Evolutionary conservation across 23 tunicate species (phyloP), one percentile per base, ranked within the genome.

Genomic region (Ciona savignyi): DNA sequence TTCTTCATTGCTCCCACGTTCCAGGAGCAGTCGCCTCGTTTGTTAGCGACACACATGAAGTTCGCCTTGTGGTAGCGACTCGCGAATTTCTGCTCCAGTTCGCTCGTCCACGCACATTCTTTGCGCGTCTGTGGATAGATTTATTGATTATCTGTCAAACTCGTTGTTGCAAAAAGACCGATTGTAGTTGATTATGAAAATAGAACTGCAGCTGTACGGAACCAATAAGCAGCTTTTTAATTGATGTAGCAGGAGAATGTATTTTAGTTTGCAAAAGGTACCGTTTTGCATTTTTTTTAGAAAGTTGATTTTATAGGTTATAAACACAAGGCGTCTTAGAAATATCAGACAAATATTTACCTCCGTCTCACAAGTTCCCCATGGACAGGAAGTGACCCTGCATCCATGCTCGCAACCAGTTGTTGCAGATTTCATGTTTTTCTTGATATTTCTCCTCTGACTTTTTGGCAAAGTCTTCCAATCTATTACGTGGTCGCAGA

Each of bases 401-500:
- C 95, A 87, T 20, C 49, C 51, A 0, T 78, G 51, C 27, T 64
- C 68, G 70, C 95, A 87, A 0, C 65, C 35, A 32, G 29, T n/a
- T 25, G 35, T 60, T 1, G 65, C 67, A 11, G 48, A 35, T 35
- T 78, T 63, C 83, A 87, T 71, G 65, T 87, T 87, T 51, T 73
- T 62, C 20, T 77, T 72, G 25, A 81, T 72, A 61, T 69, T 74
- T 29, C 86, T 74, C 66, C 70, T 76, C 35, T 87, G 78, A 3
- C 31, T 62, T 65, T 64, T 76, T 15, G 85, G 60, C 15, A 87
- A 29, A 76, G 82, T 27, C 28, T 77, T 77, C 95, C 95, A 87
- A 11, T 70, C 35, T 65, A 81, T 72, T 29, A 73, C 80, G 77
- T 68, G 76, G 66, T 86, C 80, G 49, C 93, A 86, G 33, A 86